These are phyloP conservation scores for Laticauda colubrina DNA, from an alignment of 2,113 vertebrate species.

Conservation along the genomic window DNA sequence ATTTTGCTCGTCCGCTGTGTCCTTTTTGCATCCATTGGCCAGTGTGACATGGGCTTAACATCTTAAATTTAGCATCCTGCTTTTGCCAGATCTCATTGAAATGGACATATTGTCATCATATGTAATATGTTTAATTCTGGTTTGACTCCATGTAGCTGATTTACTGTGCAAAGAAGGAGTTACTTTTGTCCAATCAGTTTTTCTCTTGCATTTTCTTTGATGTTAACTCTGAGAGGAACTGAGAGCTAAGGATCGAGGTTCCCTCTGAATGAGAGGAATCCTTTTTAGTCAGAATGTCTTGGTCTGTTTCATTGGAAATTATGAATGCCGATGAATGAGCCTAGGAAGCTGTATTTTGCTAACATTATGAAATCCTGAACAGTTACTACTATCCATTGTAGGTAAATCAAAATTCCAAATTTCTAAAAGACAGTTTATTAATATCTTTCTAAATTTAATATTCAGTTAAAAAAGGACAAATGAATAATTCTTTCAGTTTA, in stretches of 20 bases:
- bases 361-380: neutral
- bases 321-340: neutral
- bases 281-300: neutral
- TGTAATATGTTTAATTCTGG: neutral
- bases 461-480: neutral
- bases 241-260: neutral
- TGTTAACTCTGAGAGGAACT: neutral
- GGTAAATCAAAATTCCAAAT: neutral
- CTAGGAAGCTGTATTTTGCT: neutral
- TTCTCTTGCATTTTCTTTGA: neutral
- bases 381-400: neutral
- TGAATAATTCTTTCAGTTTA: neutral
- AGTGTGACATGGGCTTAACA: no score
- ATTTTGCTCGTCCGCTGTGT: no score
- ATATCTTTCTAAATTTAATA: neutral
- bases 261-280: neutral
- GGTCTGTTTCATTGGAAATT: neutral
- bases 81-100: neutral
- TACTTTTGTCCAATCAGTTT: neutral
- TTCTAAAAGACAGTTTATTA: neutral
- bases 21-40: no score
- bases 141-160: neutral
- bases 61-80: neutral
- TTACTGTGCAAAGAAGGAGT: neutral
- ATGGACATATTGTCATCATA: neutral